These are phyloP conservation scores for Chymomyza fuscimana DNA, from an alignment of 2,888 invertebrate species.

Conservation along the genomic window DNA sequence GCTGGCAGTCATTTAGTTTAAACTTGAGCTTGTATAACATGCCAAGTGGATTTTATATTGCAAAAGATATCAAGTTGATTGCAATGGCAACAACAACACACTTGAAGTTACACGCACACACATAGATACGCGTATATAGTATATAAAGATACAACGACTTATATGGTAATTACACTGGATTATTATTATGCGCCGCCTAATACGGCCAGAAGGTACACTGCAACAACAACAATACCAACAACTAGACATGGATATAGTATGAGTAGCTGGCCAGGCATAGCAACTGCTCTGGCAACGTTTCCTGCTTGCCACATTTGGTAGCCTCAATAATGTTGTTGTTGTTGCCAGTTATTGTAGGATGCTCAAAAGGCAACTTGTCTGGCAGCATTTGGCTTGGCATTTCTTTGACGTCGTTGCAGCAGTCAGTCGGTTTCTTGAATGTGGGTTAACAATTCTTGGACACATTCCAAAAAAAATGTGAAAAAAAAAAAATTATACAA, in stretches of 20 bases:
- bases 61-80: constrained; percentile 51
- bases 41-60: constrained; percentile 4
- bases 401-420: not conserved
- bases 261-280: not conserved
- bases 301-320: not conserved
- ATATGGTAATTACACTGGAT: constrained; percentile 65
- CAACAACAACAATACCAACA: not conserved
- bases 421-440: not conserved
- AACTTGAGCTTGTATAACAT: not conserved
- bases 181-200: constrained; percentile 50
- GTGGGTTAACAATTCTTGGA: not conserved
- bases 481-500: not conserved
- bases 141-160: constrained; percentile 41
- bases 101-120: constrained; percentile 16
- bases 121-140: not conserved
- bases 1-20: not conserved
- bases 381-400: not conserved
- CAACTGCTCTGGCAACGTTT: not conserved
- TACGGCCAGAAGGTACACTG: constrained; percentile 30
- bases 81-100: constrained; percentile 24
- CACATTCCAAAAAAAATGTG: not conserved
- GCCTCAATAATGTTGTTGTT: not conserved
- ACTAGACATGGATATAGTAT: not conserved
- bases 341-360: not conserved
- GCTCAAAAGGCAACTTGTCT: not conserved